Conservation (phyloP, 2,113 vertebrate genomes). For the Notothenia rossii region DNA sequence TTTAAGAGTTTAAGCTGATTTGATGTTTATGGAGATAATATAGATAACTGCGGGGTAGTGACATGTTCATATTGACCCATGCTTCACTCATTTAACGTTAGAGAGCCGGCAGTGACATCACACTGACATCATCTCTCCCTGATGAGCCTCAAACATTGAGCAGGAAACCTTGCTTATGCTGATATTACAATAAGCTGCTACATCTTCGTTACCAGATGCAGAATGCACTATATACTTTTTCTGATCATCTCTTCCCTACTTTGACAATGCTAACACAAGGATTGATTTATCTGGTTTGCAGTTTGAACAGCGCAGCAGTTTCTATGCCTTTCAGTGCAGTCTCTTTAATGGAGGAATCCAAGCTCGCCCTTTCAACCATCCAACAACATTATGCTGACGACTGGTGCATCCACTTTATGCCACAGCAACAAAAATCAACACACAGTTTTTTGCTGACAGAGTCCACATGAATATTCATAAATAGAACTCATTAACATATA, state of each 20-base stretch:
- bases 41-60: too few species aligned
- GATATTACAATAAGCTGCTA: background rate
- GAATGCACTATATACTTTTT: background rate
- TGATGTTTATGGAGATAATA: too few species aligned
- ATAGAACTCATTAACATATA: slow-evolving; percentile 4
- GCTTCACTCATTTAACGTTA: background rate
- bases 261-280: slow-evolving; percentile 29
- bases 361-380: slow-evolving; percentile 33
- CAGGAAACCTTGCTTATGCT: background rate
- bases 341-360: slow-evolving; percentile 64
- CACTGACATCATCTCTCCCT: background rate
- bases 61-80: too few species aligned
- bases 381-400: slow-evolving; percentile 62
- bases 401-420: slow-evolving; percentile 31
- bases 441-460: slow-evolving; percentile 9
- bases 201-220: background rate
- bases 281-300: slow-evolving; percentile 44
- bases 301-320: slow-evolving; percentile 65
- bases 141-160: background rate
- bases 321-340: slow-evolving; percentile 36
- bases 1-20: too few species aligned
- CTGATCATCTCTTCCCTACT: background rate
- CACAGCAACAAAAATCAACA: slow-evolving; percentile 43
- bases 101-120: background rate
- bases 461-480: slow-evolving; percentile 19